phyloP scores from a whole-genome alignment of 2,113 vertebrate species.

The Atlantisia rogersi region DNA sequence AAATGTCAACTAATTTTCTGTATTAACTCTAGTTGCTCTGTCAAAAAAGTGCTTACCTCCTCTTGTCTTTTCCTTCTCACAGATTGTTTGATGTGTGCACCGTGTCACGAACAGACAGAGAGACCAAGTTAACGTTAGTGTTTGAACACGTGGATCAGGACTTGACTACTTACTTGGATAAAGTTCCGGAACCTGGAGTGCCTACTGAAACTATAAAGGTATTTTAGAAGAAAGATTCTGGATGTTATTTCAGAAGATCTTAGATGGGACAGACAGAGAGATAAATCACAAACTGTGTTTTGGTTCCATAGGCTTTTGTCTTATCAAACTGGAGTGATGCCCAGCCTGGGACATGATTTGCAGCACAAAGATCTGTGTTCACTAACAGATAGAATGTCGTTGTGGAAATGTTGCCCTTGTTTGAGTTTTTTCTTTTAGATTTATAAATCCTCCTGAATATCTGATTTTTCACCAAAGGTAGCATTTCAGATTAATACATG shows the following conservation, averaged over 20 bases:
- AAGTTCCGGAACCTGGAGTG: conserved; percentile 96
- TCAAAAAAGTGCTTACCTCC: conserved; percentile 9
- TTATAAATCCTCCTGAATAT: not conserved
- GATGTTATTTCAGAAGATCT: not conserved
- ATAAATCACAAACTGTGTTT: not conserved
- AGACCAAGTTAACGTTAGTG: conserved; percentile 97
- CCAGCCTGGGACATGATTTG: not conserved
- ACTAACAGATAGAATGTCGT: not conserved
- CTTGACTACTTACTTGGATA: conserved; percentile 97
- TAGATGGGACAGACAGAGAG: not conserved
- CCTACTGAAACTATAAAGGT: conserved; percentile 98
- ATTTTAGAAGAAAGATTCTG: conserved; percentile 17
- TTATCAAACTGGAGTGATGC: not conserved
- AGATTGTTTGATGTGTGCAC: conserved; percentile 98
- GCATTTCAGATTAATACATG: not conserved
- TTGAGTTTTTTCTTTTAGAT: not conserved
- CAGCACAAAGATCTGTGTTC: not conserved
- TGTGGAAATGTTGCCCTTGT: not conserved
- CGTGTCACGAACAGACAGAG: conserved; percentile 94
- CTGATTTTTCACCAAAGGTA: not conserved
- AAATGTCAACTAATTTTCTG: not conserved
- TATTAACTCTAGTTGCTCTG: not conserved
- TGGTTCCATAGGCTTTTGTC: not conserved
- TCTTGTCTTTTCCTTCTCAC: conserved; percentile 47
- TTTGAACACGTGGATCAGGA: conserved; percentile 99